Base-by-base conservation (phyloP, 1,140 invertebrate species). In the Ceratina calcarata region DNA sequence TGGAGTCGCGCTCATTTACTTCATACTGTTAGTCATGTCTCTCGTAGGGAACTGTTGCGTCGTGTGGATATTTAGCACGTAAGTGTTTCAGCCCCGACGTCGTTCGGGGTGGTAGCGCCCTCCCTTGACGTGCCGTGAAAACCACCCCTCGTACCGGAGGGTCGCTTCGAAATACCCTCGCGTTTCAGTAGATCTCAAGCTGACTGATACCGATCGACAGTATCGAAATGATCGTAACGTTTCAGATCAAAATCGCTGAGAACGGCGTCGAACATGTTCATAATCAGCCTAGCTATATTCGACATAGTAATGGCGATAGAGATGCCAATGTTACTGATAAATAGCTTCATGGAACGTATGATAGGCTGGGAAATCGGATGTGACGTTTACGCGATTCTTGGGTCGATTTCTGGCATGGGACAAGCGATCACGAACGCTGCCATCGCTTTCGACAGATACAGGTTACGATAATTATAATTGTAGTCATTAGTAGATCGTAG, bases 51-150 rank as follows among this genome's bases (percentile, higher is more conserved):
- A 97, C 90, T 95, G 96, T 15, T 94, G 97, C 67, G 97, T 97
- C 65, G 94, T 97, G 75, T 97, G 96, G 94, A 96, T 97, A 86
- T 97, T 97, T 90, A 94, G 95, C 82, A 96, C 96, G 94, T 97
- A 93, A 95, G 95, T 45, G 37, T 94, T 80, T 24, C 24, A 8
- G 0, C 4, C 53, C 37, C 22, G 7, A 8, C 3, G 16, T 3
- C 13, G 15, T 3, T 6, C 4, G 24, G 15, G 16, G 18, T 24
- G 1, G 68, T 72, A 68, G 27, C 32, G 76, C 76, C 76, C 13
- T 71, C 76, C 20, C 2, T 70, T 67, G 75, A 60, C 27, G 13
- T 20, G 15, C 49, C 16, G 49, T 0, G 15, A 2, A 53, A 24
- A 24, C 0, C 22, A 18, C 10, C 1, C 22, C 66, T 20, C 18